Percentiles rank a stretch among this genome's conserved stretches.
These are phyloP conservation scores for Argya squamiceps DNA, from an alignment of 2,797 vertebrate species.

Conservation along the genomic window DNA sequence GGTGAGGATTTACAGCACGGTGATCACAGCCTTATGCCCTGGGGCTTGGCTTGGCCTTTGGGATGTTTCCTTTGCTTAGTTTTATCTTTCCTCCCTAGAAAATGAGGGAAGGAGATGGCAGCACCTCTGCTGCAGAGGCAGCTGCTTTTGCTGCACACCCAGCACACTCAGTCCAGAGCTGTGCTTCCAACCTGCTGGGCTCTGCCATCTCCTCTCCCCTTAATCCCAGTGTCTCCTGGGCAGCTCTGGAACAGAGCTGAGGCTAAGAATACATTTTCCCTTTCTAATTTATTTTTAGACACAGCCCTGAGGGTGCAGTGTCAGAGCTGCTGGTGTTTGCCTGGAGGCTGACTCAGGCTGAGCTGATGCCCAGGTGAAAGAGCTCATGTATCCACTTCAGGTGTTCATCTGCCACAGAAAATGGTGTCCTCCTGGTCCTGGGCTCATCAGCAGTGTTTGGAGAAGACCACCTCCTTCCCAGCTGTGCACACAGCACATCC, in stretches of 20 bases:
- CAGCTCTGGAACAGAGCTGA: background rate
- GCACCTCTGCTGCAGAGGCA: background rate
- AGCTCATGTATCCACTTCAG: background rate
- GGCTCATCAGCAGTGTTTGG: background rate
- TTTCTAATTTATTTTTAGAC: background rate
- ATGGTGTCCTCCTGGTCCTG: background rate
- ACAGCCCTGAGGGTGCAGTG: background rate
- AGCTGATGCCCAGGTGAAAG: background rate
- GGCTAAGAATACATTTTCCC: background rate
- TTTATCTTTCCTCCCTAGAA: background rate
- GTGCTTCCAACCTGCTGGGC: background rate
- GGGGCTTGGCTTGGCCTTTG: background rate
- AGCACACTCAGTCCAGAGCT: background rate
- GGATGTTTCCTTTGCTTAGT: background rate
- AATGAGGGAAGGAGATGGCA: background rate
- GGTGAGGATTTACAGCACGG: background rate
- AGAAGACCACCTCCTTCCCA: background rate
- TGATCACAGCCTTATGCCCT: background rate
- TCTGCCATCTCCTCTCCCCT: background rate
- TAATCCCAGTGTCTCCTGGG: background rate
- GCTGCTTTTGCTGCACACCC: background rate
- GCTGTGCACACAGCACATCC: background rate
- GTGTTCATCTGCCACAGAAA: background rate
- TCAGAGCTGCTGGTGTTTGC: background rate
- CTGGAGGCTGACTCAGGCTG: background rate